Conservation (phyloP, 2,888 invertebrate species). For the Malthinus seriepunctatus region DNA sequence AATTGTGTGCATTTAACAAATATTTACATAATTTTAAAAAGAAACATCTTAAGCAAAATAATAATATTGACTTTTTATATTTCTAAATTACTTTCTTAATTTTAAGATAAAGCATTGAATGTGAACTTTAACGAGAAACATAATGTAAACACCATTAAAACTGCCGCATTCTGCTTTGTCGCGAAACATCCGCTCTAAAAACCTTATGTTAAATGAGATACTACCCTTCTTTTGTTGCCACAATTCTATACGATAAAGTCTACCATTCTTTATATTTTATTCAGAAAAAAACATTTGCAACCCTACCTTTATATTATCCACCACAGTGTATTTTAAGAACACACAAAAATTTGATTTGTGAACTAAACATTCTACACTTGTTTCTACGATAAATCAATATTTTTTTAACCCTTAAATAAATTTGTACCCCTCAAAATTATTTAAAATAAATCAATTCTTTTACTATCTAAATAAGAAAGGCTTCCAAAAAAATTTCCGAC, state of each 20-base stretch:
- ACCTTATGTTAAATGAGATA: conserved; percentile 14
- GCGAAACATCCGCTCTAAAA: conserved; percentile 10
- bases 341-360: conserved; percentile 30
- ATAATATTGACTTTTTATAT: background rate
- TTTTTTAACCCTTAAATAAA: no score
- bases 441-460: no score
- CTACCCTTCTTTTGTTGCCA: conserved; percentile 6
- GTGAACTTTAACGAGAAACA: conserved; percentile 14
- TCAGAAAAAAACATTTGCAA: conserved; percentile 8
- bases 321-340: conserved; percentile 26
- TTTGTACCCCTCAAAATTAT: no score
- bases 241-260: conserved; percentile 7
- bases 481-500: no score
- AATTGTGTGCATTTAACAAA: no score
- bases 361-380: background rate
- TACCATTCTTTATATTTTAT: conserved; percentile 11
- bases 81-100: background rate
- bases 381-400: no score
- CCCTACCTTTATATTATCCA: conserved; percentile 7
- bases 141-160: conserved; percentile 28
- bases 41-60: no score
- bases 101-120: conserved; percentile 3
- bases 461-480: no score
- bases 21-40: no score
- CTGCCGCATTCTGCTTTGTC: conserved; percentile 15